Evolutionary conservation across 2,888 invertebrate genomes (phyloP), one percentile per base, ranked within the genome.

Genomic region (Eupeodes latifasciatus): DNA sequence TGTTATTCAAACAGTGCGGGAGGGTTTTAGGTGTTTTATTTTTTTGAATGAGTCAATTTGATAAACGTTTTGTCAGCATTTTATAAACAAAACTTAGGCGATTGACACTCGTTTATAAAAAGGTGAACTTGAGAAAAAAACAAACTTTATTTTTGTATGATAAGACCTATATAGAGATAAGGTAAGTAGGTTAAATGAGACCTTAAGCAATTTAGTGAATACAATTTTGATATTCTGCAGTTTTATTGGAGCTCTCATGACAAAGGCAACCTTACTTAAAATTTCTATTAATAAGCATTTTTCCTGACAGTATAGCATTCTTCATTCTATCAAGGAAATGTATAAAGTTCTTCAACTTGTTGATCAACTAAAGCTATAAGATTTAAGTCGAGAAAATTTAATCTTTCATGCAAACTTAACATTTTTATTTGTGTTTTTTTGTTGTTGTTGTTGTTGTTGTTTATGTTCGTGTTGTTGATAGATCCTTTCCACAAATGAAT

Each of bases 401-500:
- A 10, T 67, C 69, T 62, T 62, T 69, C 82, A 71, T 59, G 72
- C 74, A 82, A 71, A 34, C 57, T 75, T 59, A 81, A 77, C 51
- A 53, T 53, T 53, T 53, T 16, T 36, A 16, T 36, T 53, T 27
- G n/a, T 3, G 10, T 16, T 4, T 27, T 3, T 66, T 49, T 14
- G 49, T 16, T 44, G 5, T 2, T 44, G 27, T 27, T 27, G 2
- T 5, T 44, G 27, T 27, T 27, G 27, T 40, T 16, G 47, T 47
- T 19, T 44, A 27, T 57, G 16, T 40, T 7, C 4, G 27, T 27
- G 27, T 62, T 69, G 53, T 69, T 61, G n/a, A 76, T 75, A 69
- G 78, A 82, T 69, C 11, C 34, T 77, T 75, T 78, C 44, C 55
- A 40, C 49, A 78, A 86, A 86, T 86, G 69, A 85, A 85, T 78